A percentile compares a stretch with the other conserved stretches of the same genome.
phyloP scores from a whole-genome alignment of 2,888 invertebrate species.

The Octonoba sinensis region DNA sequence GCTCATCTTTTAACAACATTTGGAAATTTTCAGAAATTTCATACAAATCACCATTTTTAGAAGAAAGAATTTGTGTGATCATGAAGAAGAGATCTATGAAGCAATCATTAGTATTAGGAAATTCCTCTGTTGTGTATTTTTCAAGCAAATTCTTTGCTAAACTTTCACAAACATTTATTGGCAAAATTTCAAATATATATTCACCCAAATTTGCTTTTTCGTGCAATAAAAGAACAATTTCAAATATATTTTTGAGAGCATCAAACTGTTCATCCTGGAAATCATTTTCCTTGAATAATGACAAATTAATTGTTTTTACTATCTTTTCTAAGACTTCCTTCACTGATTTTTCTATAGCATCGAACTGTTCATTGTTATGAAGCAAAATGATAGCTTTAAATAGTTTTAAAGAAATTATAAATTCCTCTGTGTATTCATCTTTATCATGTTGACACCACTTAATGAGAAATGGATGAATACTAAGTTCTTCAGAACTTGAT shows the following conservation, averaged over 20 bases:
- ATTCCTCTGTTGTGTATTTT: conserved; percentile 16
- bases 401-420: conserved; percentile 27
- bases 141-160: conserved; percentile 17
- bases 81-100: conserved; percentile 36
- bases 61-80: conserved; percentile 23
- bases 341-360: conserved; percentile 13
- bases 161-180: conserved; percentile 19
- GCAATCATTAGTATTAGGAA: neutral
- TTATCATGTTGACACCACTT: conserved; percentile 17
- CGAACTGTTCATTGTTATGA: conserved; percentile 12
- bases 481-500: neutral
- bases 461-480: conserved; percentile 30
- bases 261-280: conserved; percentile 21
- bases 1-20: conserved; percentile 12
- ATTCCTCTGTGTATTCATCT: neutral
- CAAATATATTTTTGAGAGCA: conserved; percentile 19
- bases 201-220: conserved; percentile 16
- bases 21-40: conserved; percentile 13
- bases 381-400: conserved; percentile 18
- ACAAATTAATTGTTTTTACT: conserved; percentile 14
- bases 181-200: conserved; percentile 27
- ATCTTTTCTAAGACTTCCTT: conserved; percentile 24
- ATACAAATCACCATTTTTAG: neutral
- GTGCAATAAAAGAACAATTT: conserved; percentile 18
- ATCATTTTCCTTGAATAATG: neutral